phyloP scores from a whole-genome alignment of 1,140 invertebrate genomes.

The Heliconius himera region DNA sequence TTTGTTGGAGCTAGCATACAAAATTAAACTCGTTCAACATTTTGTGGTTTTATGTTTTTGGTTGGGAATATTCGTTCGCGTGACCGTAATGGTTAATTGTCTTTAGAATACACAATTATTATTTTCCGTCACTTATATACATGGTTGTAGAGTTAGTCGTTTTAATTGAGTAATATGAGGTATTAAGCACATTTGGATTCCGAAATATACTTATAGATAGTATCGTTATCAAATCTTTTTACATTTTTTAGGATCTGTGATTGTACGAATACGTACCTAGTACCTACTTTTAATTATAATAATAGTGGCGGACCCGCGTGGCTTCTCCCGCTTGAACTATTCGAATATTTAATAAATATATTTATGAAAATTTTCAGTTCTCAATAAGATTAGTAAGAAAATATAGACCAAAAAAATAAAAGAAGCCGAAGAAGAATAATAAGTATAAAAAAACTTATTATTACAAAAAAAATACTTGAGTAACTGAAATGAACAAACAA shows the following conservation, averaged over 20 bases:
- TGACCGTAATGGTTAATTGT: conserved; percentile 23
- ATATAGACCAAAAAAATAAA: too few species aligned
- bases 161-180: not conserved
- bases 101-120: conserved; percentile 15
- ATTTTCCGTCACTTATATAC: conserved; percentile 22
- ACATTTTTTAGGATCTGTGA: not conserved
- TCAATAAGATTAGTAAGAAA: too few species aligned
- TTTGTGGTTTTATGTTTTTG: conserved; percentile 9
- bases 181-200: not conserved
- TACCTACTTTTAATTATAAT: too few species aligned
- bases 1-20: conserved; percentile 17
- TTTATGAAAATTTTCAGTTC: too few species aligned
- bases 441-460: too few species aligned
- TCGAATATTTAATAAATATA: too few species aligned
- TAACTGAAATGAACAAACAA: too few species aligned
- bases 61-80: conserved; percentile 14
- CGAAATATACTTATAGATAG: not conserved
- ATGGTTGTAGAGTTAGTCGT: not conserved
- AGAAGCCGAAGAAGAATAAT: too few species aligned
- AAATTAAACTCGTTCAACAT: not conserved
- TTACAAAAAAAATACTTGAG: too few species aligned
- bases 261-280: not conserved
- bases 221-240: not conserved
- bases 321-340: too few species aligned
- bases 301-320: too few species aligned